phyloP scores from a whole-genome alignment of 2,113 vertebrate genomes.

The Oreocharis arfaki region DNA sequence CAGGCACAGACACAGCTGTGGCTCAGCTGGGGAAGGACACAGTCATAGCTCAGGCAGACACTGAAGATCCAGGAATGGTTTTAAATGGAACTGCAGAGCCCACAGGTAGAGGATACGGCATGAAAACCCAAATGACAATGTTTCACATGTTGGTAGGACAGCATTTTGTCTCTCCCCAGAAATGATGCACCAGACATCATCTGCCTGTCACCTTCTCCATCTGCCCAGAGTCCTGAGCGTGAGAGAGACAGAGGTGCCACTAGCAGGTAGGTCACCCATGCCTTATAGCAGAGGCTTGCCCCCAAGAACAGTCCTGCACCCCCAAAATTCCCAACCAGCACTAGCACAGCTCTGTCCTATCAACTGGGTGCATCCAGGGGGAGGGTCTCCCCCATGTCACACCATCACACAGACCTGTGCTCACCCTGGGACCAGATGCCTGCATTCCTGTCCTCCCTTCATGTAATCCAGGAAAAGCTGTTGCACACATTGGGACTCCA shows the following conservation, averaged over 20 bases:
- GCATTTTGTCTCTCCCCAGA: neutral
- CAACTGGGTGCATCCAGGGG: neutral
- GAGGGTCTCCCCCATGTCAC: neutral
- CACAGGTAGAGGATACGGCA: neutral
- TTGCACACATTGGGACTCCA: neutral
- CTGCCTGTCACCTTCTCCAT: neutral
- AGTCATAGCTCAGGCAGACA: neutral
- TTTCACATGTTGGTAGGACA: neutral
- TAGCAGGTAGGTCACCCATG: neutral
- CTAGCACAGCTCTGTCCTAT: neutral
- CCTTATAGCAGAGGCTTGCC: neutral
- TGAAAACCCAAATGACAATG: neutral
- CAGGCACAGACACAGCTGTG: neutral
- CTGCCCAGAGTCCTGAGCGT: neutral
- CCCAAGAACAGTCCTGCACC: neutral
- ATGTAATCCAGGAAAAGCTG: neutral
- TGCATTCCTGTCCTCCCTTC: neutral
- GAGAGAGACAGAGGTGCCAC: neutral
- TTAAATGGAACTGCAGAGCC: neutral
- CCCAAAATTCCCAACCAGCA: neutral
- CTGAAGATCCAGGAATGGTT: neutral
- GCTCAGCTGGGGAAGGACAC: neutral
- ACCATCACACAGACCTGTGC: neutral
- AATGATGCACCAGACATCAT: neutral
- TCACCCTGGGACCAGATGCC: neutral